Evolutionary conservation across 2,113 vertebrate species (phyloP).

Genomic region (Mesocricetus auratus): DNA sequence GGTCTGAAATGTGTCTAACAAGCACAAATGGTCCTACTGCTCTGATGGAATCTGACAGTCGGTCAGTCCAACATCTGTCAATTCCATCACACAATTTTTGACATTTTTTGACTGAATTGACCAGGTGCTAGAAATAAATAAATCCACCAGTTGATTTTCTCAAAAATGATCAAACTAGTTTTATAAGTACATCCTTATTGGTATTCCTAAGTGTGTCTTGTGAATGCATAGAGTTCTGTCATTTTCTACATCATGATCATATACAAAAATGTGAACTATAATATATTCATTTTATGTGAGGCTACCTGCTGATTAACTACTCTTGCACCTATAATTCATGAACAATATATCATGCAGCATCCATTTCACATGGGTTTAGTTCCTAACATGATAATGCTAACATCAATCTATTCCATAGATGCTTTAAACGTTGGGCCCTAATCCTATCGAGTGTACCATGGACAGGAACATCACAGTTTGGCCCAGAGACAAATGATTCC

Average conservation of each 20-base stretch:
- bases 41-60: slow-evolving; percentile 54
- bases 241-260: neutral
- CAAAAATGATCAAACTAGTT: slow-evolving; percentile 41
- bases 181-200: neutral
- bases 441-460: neutral
- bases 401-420: neutral
- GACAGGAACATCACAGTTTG: neutral
- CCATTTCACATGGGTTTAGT: neutral
- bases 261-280: neutral
- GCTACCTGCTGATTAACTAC: neutral
- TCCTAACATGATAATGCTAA: neutral
- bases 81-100: slow-evolving; percentile 58
- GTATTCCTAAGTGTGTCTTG: neutral
- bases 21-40: slow-evolving; percentile 62
- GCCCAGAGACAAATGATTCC: neutral
- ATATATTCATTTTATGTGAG: neutral
- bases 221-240: neutral
- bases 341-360: neutral
- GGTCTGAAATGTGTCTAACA: slow-evolving; percentile 67
- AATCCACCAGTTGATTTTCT: neutral
- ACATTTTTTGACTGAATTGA: slow-evolving; percentile 68
- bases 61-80: slow-evolving; percentile 67
- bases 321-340: neutral
- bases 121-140: slow-evolving; percentile 65
- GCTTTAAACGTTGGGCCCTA: neutral